A percentile compares a stretch with the other conserved stretches of the same genome.
phyloP scores from a whole-genome alignment of 2,797 vertebrate species.

The Scyliorhinus canicula region DNA sequence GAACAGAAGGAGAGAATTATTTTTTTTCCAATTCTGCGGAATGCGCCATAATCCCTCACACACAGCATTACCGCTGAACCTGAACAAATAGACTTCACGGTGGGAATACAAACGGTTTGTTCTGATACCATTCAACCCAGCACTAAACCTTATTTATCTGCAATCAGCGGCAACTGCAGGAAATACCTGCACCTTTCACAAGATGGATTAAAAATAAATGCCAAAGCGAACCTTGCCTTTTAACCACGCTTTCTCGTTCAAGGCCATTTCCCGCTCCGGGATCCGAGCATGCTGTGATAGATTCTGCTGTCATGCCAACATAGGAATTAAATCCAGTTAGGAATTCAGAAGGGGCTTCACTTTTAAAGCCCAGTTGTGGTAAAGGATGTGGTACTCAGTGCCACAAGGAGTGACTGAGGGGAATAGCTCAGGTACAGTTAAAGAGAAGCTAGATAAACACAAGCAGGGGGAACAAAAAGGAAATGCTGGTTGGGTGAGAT shows the following conservation, averaged over 20 bases:
- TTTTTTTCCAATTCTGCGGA: not conserved
- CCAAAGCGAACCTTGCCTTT: not conserved
- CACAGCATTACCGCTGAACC: not conserved
- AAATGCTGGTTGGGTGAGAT: not conserved
- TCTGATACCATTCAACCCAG: not conserved
- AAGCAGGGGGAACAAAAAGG: not conserved
- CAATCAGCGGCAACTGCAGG: not conserved
- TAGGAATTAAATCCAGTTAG: not conserved
- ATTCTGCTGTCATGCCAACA: not conserved
- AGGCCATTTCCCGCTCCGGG: not conserved
- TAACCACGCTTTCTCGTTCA: not conserved
- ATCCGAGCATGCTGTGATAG: not conserved
- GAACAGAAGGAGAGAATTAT: not conserved
- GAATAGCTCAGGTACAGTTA: not conserved
- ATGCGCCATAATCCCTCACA: not conserved
- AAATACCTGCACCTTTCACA: not conserved
- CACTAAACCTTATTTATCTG: not conserved
- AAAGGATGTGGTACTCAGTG: not conserved
- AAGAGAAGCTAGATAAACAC: not conserved
- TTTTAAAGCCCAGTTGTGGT: not conserved
- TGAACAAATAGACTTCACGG: conserved; percentile 3
- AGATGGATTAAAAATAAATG: not conserved
- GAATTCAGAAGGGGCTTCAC: not conserved
- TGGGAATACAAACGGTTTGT: not conserved
- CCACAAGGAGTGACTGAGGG: not conserved